phyloP scores from a whole-genome alignment of 2,888 invertebrate species.

The Pantelozetes paolii region DNA sequence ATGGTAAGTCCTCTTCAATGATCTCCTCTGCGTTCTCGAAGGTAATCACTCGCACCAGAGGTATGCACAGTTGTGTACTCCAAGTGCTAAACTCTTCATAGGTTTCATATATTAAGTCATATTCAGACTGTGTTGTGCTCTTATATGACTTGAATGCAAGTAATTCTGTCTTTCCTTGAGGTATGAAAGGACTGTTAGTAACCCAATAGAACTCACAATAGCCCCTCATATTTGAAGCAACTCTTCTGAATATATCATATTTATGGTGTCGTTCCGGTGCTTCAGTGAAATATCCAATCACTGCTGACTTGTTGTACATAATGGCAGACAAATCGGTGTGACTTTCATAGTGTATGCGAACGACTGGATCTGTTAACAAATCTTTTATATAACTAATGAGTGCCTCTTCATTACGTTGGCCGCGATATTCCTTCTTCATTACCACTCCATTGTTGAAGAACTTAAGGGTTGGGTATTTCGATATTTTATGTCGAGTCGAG shows the following conservation, averaged over 20 bases:
- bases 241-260: constrained; percentile 72
- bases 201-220: constrained; percentile 92
- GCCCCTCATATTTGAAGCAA: constrained; percentile 82
- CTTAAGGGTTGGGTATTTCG: constrained; percentile 97
- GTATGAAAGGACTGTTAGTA: constrained; percentile 62
- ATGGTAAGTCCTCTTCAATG: constrained; percentile 96
- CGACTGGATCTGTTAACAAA: constrained; percentile 80
- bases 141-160: constrained; percentile 34
- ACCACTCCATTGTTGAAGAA: constrained; percentile 83
- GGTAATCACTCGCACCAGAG: constrained; percentile 94
- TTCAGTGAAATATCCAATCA: constrained; percentile 69
- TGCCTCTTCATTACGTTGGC: constrained; percentile 80
- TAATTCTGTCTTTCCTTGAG: constrained; percentile 42
- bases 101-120: constrained; percentile 48
- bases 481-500: constrained; percentile 74
- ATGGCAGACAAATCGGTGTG: constrained; percentile 32
- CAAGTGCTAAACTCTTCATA: constrained; percentile 74
- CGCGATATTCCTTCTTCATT: constrained; percentile 82
- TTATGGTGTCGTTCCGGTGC: constrained; percentile 68
- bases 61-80: constrained; percentile 88
- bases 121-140: constrained; percentile 37
- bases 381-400: constrained; percentile 81
- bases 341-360: constrained; percentile 68
- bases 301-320: constrained; percentile 63
- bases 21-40: constrained; percentile 99